A percentile compares a stretch with the other conserved stretches of the same genome.
Conservation (phyloP, 2,797 vertebrate species). For the Scomberomorus guttatus region DNA sequence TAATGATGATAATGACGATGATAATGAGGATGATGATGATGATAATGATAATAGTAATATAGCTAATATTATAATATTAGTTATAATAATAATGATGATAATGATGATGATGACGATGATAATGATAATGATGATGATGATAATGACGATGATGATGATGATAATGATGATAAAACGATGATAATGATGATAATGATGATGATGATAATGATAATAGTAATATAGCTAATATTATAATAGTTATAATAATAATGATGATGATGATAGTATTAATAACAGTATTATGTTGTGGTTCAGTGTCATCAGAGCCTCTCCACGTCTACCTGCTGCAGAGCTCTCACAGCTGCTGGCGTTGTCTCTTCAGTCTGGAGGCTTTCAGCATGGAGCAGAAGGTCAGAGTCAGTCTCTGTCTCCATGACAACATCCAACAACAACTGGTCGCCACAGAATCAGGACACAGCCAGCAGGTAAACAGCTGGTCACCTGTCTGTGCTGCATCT, state of each 20-base stretch:
- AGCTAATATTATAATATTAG: too few species aligned
- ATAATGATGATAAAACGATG: too few species aligned
- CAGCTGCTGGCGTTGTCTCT: conserved; percentile 37
- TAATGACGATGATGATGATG: too few species aligned
- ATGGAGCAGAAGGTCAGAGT: conserved; percentile 69
- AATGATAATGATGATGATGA: too few species aligned
- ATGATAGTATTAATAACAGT: too few species aligned
- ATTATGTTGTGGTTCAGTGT: conserved; percentile 30
- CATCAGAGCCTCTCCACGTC: conserved; percentile 48
- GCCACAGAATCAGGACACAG: conserved; percentile 22
- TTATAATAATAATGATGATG: neutral
- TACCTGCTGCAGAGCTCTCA: conserved; percentile 54
- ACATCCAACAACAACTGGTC: conserved; percentile 60
- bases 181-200: neutral
- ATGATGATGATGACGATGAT: too few species aligned
- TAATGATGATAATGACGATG: too few species aligned
- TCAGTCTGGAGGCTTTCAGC: conserved; percentile 70
- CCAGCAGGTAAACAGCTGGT: conserved; percentile 56
- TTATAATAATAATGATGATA: too few species aligned
- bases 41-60: too few species aligned
- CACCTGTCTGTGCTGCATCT: too few species aligned
- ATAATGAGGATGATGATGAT: too few species aligned
- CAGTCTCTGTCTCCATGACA: conserved; percentile 76
- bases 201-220: neutral
- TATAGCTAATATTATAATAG: neutral